Conservation (phyloP, 2,888 invertebrate species). For the Leucoptera coffeella region DNA sequence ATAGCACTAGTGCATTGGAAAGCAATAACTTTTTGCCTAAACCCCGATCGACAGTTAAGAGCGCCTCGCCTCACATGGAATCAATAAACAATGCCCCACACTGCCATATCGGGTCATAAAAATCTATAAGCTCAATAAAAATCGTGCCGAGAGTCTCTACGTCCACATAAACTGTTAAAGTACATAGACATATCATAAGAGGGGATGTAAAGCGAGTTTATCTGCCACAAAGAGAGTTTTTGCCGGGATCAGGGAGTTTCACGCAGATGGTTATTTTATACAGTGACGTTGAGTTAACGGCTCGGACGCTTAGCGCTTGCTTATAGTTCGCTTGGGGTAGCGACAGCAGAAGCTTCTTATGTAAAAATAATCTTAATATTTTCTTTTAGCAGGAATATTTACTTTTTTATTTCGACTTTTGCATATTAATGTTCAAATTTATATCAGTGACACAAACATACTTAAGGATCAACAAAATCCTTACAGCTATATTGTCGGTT, state of each 20-base stretch:
- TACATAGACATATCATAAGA: constrained; percentile 54
- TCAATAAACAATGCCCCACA: constrained; percentile 46
- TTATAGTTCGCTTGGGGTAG: too few species aligned
- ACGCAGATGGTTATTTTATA: constrained; percentile 51
- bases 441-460: too few species aligned
- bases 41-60: constrained; percentile 16
- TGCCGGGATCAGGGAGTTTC: constrained; percentile 42
- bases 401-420: too few species aligned
- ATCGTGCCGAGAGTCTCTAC: constrained; percentile 48
- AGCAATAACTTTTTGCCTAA: too few species aligned
- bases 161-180: constrained; percentile 51
- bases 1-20: too few species aligned
- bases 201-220: constrained; percentile 41
- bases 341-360: too few species aligned
- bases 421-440: too few species aligned
- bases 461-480: too few species aligned
- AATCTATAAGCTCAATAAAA: constrained; percentile 53
- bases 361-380: too few species aligned
- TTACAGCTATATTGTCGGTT: too few species aligned
- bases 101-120: constrained; percentile 42
- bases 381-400: too few species aligned
- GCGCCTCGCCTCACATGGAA: constrained; percentile 17
- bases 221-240: constrained; percentile 40
- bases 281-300: constrained; percentile 40
- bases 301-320: constrained; percentile 18